Conservation (phyloP, 92 coral and sea anemone species). For the Epizoanthus stellaris region DNA sequence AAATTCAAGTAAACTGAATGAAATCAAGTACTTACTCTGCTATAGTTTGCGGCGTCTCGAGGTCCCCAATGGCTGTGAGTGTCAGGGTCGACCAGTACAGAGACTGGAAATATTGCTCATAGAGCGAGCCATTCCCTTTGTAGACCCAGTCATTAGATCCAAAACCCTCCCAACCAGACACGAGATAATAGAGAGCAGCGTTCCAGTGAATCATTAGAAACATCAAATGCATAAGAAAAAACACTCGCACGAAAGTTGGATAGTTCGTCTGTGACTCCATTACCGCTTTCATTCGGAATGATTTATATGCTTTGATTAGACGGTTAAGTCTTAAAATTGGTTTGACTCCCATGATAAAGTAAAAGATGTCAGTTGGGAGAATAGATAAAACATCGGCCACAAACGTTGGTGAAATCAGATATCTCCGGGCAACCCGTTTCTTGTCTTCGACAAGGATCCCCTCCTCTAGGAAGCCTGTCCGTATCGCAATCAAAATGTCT, state of each 20-base stretch:
- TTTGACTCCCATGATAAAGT: constrained; percentile 68
- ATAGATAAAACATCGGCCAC: constrained; percentile 77
- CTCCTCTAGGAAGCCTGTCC: constrained; percentile 90
- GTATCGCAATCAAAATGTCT: constrained; percentile 69
- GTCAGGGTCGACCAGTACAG: constrained; percentile 96
- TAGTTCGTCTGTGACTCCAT: constrained; percentile 92
- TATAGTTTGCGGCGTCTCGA: constrained; percentile 87
- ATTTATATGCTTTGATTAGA: constrained; percentile 79
- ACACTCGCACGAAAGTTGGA: constrained; percentile 88
- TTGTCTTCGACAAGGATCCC: constrained; percentile 82
- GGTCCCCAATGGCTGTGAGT: constrained; percentile 94
- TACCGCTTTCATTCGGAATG: constrained; percentile 78
- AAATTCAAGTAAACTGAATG: background rate
- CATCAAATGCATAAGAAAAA: constrained; percentile 91
- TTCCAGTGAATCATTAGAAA: constrained; percentile 96
- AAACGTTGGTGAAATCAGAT: constrained; percentile 70
- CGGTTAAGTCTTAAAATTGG: constrained; percentile 85
- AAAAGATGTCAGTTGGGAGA: constrained; percentile 82
- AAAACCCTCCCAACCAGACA: constrained; percentile 94
- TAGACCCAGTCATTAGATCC: constrained; percentile 92
- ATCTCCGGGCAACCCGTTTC: constrained; percentile 61
- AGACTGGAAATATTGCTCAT: constrained; percentile 91
- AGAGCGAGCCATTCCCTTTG: constrained; percentile 90
- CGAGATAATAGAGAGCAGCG: constrained; percentile 88
- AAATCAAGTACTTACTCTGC: constrained; percentile 78